Evolutionary conservation across 2,797 vertebrate genomes (phyloP).

Genomic region (Zalophus californianus): DNA sequence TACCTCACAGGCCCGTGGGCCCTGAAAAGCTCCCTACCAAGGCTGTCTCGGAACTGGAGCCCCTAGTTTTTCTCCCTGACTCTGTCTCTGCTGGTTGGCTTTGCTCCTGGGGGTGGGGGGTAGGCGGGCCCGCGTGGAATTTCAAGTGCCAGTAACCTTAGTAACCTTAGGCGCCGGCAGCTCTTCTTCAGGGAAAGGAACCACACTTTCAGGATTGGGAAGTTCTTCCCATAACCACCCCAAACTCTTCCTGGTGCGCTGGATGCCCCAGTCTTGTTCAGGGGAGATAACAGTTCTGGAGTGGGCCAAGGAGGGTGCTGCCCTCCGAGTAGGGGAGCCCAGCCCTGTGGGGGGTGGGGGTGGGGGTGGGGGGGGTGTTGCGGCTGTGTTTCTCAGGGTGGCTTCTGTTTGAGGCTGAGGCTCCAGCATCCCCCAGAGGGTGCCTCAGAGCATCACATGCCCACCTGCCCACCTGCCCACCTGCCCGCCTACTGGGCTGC

Average conservation of each 20-base stretch:
- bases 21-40: not conserved
- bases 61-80: not conserved
- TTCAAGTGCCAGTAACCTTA: slow-evolving; percentile 40
- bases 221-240: slow-evolving; percentile 58
- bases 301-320: not conserved
- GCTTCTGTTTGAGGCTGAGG: not conserved
- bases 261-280: not conserved
- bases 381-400: not conserved
- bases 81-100: not conserved
- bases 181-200: slow-evolving; percentile 65
- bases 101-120: not conserved
- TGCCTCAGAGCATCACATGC: not conserved
- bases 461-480: not conserved
- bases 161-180: slow-evolving; percentile 34
- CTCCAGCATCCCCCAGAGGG: not conserved
- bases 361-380: not conserved
- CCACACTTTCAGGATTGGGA: slow-evolving; percentile 42
- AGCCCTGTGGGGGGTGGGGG: not conserved
- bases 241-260: slow-evolving; percentile 51
- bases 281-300: not conserved
- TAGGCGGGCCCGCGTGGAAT: not conserved
- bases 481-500: not conserved
- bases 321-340: not conserved
- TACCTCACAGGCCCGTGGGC: not conserved
- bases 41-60: not conserved